phyloP scores from a whole-genome alignment of 1,140 invertebrate species.

The Thaumatotibia leucotreta region DNA sequence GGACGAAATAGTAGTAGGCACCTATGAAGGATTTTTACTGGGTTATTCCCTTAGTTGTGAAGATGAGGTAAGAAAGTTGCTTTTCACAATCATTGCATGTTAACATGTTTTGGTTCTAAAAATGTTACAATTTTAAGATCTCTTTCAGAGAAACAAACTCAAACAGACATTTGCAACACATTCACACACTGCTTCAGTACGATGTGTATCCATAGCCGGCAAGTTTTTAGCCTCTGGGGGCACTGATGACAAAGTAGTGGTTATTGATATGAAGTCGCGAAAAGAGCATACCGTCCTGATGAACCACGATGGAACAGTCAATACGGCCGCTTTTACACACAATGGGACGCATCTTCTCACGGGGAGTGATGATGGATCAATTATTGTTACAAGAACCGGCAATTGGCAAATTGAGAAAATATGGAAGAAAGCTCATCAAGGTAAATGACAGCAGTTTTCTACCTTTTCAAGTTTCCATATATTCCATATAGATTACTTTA shows the following conservation, averaged over 20 bases:
- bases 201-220: slow-evolving; percentile 82
- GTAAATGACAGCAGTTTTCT: too few species aligned
- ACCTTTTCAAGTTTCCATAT: too few species aligned
- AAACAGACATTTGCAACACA: slow-evolving; percentile 90
- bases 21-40: slow-evolving; percentile 66
- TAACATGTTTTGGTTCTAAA: slow-evolving; percentile 10
- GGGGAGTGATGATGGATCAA: slow-evolving; percentile 88
- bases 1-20: slow-evolving; percentile 67
- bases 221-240: slow-evolving; percentile 91
- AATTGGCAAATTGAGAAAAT: slow-evolving; percentile 91
- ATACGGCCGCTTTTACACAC: slow-evolving; percentile 85
- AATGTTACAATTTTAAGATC: slow-evolving; percentile 15
- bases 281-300: slow-evolving; percentile 87
- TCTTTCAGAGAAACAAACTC: slow-evolving; percentile 70
- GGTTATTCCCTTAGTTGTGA: slow-evolving; percentile 58
- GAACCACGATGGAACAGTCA: slow-evolving; percentile 90
- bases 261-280: slow-evolving; percentile 89
- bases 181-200: slow-evolving; percentile 88
- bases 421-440: slow-evolving; percentile 85
- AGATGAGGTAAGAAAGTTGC: slow-evolving; percentile 40
- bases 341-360: slow-evolving; percentile 87
- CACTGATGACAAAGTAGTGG: slow-evolving; percentile 91
- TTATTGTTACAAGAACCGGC: slow-evolving; percentile 87
- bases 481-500: neutral
- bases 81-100: neutral